Evolutionary conservation across 2,888 invertebrate genomes (phyloP).

Genomic region (Calephelis perditalis): DNA sequence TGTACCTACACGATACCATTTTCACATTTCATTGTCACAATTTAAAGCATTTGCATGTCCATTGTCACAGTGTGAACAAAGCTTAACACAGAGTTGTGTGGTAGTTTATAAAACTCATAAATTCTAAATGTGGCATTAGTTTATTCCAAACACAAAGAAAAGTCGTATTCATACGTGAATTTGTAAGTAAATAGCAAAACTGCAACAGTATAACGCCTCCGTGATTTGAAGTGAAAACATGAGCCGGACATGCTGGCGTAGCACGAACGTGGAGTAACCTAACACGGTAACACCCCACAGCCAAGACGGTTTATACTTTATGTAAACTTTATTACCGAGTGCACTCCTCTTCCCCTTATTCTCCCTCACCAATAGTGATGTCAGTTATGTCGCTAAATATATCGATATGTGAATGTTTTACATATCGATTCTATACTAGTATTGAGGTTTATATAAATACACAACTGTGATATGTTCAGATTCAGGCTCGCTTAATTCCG

Average conservation of each 20-base stretch:
- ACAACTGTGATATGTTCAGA: too few species aligned
- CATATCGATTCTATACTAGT: too few species aligned
- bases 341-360: constrained; percentile 41
- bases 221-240: constrained; percentile 71
- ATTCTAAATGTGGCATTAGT: constrained; percentile 3
- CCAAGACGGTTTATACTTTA: constrained; percentile 54
- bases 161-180: constrained; percentile 14
- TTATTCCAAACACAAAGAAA: constrained; percentile 14
- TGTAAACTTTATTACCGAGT: constrained; percentile 74
- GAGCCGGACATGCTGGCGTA: constrained; percentile 50
- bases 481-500: too few species aligned
- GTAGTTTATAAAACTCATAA: too few species aligned
- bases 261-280: constrained; percentile 49
- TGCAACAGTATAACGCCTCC: constrained; percentile 61
- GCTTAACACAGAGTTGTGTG: too few species aligned
- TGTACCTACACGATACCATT: too few species aligned
- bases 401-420: too few species aligned
- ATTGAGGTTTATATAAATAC: too few species aligned
- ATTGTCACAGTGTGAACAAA: too few species aligned
- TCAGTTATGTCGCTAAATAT: background rate
- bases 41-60: too few species aligned
- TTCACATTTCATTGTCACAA: too few species aligned
- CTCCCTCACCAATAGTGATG: constrained; percentile 22
- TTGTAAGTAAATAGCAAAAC: constrained; percentile 52
- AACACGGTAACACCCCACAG: constrained; percentile 48